Conservation (phyloP, 2,113 vertebrate genomes). For the Festucalex cinctus region DNA sequence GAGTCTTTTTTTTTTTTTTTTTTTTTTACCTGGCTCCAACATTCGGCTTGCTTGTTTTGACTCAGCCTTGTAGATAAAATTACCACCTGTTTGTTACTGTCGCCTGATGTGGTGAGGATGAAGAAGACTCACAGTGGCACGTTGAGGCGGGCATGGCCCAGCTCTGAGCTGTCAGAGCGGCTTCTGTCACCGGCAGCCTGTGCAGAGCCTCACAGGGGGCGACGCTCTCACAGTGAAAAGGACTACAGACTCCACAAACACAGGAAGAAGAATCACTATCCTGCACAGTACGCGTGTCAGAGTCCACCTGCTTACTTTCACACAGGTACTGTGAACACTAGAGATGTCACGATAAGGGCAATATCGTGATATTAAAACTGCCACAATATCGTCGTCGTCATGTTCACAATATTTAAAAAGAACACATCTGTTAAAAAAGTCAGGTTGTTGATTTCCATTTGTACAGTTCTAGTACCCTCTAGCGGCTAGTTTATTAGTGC, state of each 20-base stretch:
- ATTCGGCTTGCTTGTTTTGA: conserved; percentile 10
- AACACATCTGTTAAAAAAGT: too few relatives aligned
- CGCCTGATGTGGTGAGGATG: conserved; percentile 66
- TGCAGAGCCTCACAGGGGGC: conserved; percentile 77
- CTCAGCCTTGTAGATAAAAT: conserved; percentile 3
- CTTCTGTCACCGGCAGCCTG: conserved; percentile 12
- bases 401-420: too few relatives aligned
- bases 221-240: conserved; percentile 89
- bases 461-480: too few relatives aligned
- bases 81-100: neutral
- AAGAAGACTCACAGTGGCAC: conserved; percentile 91
- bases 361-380: too few relatives aligned
- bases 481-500: too few relatives aligned
- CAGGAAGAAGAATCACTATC: conserved; percentile 84
- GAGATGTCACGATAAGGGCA: too few relatives aligned
- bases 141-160: conserved; percentile 88
- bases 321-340: conserved; percentile 29
- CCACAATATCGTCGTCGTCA: too few relatives aligned
- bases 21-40: conserved; percentile 2
- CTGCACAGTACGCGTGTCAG: conserved; percentile 81
- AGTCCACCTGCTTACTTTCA: conserved; percentile 64
- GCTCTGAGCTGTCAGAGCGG: conserved; percentile 89
- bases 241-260: conserved; percentile 89
- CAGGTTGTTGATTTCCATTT: too few relatives aligned
- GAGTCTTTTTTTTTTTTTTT: too few relatives aligned